Conservation (phyloP, 2,888 invertebrate species). For the Julus scandinavius region DNA sequence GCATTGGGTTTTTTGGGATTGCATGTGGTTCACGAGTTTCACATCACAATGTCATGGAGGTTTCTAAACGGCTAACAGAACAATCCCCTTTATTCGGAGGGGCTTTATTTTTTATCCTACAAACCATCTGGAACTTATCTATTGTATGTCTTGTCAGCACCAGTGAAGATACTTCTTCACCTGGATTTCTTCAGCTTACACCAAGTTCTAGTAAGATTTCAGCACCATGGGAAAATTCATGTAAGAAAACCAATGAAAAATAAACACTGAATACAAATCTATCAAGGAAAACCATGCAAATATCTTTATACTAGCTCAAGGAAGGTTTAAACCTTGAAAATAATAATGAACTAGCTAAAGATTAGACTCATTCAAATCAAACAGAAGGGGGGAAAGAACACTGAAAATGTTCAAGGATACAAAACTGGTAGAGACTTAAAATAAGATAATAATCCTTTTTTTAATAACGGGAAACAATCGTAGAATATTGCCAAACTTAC, state of each 20-base stretch:
- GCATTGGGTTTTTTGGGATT: background rate
- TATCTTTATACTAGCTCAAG: background rate
- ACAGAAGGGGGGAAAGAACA: background rate
- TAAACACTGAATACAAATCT: background rate
- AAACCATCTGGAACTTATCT: background rate
- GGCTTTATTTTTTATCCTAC: background rate
- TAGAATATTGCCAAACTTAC: background rate
- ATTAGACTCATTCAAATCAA: background rate
- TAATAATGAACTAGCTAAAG: background rate
- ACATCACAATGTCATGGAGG: background rate
- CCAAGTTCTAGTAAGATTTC: background rate
- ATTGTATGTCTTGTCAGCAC: too few relatives aligned
- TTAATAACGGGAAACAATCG: background rate
- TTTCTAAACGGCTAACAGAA: background rate
- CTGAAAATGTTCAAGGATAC: background rate
- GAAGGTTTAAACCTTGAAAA: background rate
- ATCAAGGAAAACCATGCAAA: background rate
- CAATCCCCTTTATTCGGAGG: background rate
- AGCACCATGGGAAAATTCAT: background rate
- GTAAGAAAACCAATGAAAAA: too few relatives aligned
- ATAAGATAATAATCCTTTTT: background rate
- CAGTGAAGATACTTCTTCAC: background rate
- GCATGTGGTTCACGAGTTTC: conserved; percentile 1
- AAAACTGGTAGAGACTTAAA: background rate
- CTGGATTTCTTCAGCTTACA: background rate